Conservation (phyloP, 2,888 invertebrate genomes). For the Amblyjoppa proteus region DNA sequence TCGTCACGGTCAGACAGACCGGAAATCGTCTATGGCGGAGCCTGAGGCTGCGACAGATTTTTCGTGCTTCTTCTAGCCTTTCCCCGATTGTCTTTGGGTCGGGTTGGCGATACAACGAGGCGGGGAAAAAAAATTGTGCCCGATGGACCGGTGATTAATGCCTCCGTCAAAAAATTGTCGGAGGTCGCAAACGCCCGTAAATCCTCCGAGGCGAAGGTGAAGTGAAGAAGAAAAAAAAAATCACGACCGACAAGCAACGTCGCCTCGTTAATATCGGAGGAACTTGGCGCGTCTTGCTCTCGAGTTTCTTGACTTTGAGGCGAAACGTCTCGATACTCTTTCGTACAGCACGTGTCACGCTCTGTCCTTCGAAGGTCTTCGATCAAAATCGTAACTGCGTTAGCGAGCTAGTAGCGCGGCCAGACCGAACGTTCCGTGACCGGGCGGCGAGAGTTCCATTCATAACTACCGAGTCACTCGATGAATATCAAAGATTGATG, state of each 20-base stretch:
- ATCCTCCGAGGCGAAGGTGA: constrained; percentile 40
- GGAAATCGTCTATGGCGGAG: constrained; percentile 73
- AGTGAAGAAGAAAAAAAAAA: constrained; percentile 37
- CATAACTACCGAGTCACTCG: constrained; percentile 75
- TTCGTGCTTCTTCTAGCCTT: constrained; percentile 35
- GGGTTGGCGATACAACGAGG: constrained; percentile 55
- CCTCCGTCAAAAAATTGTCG: constrained; percentile 70
- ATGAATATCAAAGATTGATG: constrained; percentile 79
- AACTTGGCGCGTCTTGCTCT: constrained; percentile 6
- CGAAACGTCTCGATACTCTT: constrained; percentile 37
- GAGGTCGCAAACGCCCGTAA: constrained; percentile 65
- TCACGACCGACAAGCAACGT: not conserved
- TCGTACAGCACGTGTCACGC: constrained; percentile 23
- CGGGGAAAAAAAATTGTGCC: constrained; percentile 39
- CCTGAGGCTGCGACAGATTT: constrained; percentile 65
- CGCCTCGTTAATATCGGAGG: constrained; percentile 16
- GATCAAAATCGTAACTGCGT: constrained; percentile 80
- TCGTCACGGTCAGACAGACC: constrained; percentile 72
- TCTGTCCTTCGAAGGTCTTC: constrained; percentile 70
- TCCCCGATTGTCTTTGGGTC: constrained; percentile 43
- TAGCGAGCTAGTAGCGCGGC: constrained; percentile 67
- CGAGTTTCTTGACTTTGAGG: constrained; percentile 19
- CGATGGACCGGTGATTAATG: constrained; percentile 69
- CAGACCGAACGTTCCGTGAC: constrained; percentile 43
- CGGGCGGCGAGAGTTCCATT: constrained; percentile 72